A percentile compares a stretch with the other conserved stretches of the same genome.
Conservation (phyloP, 2,888 invertebrate genomes). For the Hermaeophaga mercurialis region DNA sequence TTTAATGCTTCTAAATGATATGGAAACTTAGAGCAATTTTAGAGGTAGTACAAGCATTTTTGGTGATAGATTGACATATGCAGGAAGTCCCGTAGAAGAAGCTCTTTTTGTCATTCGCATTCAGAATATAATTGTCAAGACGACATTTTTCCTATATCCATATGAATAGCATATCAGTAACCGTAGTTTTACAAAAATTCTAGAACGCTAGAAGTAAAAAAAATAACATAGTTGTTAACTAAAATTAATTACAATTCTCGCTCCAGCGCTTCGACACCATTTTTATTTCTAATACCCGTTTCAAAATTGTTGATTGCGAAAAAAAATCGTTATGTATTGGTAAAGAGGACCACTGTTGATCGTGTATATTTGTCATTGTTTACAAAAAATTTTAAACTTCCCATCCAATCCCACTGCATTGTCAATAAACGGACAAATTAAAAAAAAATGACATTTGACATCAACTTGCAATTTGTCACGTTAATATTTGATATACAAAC, state of each 20-base stretch:
- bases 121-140: slow-evolving; percentile 19
- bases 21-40: slow-evolving; percentile 5
- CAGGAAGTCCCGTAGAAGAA: not conserved
- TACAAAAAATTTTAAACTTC: not conserved
- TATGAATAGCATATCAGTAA: slow-evolving; percentile 55
- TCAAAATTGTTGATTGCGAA: slow-evolving; percentile 23
- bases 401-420: not conserved
- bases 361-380: slow-evolving; percentile 11
- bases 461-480: too few species aligned
- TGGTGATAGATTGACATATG: not conserved
- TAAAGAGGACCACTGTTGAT: slow-evolving; percentile 45
- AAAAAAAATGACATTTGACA: too few species aligned
- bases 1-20: slow-evolving; percentile 3
- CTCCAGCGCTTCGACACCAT: not conserved
- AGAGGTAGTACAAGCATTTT: not conserved
- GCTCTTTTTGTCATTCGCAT: slow-evolving; percentile 16
- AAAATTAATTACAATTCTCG: not conserved
- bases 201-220: slow-evolving; percentile 37
- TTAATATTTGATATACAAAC: too few species aligned
- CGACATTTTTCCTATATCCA: slow-evolving; percentile 40
- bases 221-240: slow-evolving; percentile 33
- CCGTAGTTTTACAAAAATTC: slow-evolving; percentile 39
- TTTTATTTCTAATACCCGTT: slow-evolving; percentile 1
- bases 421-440: not conserved
- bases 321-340: slow-evolving; percentile 28